These are phyloP conservation scores for Caenorhabditis japonica DNA, from an alignment of 2,888 invertebrate genomes.

Conservation along the genomic window DNA sequence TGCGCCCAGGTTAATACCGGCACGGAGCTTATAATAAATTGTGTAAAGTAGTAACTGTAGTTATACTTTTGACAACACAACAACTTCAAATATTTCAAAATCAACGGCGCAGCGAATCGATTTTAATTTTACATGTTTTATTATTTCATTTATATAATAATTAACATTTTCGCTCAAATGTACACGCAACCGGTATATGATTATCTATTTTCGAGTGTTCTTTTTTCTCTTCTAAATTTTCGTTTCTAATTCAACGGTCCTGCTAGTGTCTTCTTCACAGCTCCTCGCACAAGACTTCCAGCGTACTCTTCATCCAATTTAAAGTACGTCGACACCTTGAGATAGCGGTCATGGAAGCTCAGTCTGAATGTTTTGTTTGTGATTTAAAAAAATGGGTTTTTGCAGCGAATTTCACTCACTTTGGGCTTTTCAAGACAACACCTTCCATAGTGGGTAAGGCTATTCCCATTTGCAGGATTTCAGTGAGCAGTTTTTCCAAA, in stretches of 20 bases:
- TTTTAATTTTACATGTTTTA: neutral
- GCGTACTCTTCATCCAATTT: constrained; percentile 75
- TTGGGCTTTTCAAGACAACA: constrained; percentile 74
- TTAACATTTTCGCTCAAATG: constrained; percentile 21
- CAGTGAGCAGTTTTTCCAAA: constrained; percentile 74
- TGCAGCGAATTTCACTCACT: constrained; percentile 48
- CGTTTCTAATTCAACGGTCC: too few species aligned
- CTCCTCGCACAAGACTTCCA: constrained; percentile 73
- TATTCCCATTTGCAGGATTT: constrained; percentile 75
- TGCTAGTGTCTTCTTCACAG: constrained; percentile 70
- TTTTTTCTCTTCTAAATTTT: too few species aligned
- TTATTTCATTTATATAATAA: neutral
- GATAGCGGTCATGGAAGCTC: constrained; percentile 74
- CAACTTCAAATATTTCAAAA: too few species aligned
- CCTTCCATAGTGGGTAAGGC: constrained; percentile 75
- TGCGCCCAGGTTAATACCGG: too few species aligned
- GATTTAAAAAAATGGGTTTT: neutral
- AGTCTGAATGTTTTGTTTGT: constrained; percentile 68
- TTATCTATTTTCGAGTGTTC: constrained; percentile 1
- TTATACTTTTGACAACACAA: too few species aligned
- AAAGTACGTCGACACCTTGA: constrained; percentile 75
- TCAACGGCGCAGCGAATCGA: too few species aligned
- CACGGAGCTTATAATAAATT: too few species aligned
- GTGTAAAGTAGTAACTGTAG: too few species aligned
- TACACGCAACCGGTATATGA: constrained; percentile 45